phyloP scores from a whole-genome alignment of 2,797 vertebrate species.

The Aeoliscus strigatus region DNA sequence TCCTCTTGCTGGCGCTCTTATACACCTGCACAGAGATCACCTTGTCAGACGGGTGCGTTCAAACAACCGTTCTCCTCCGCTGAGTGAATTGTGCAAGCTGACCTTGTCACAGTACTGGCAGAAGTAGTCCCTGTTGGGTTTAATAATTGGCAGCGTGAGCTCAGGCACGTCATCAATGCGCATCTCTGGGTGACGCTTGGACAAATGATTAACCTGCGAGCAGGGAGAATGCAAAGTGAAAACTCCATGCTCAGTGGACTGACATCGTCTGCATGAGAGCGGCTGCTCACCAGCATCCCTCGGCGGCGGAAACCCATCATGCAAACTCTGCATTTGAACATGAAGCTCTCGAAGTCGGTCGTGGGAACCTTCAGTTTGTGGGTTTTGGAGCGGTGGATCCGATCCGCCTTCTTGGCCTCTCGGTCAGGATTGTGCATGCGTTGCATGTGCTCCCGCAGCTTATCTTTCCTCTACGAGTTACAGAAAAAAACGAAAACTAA shows the following conservation, averaged over 20 bases:
- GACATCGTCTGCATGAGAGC: no score
- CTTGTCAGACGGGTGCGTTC: no score
- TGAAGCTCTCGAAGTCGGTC: constrained; percentile 94
- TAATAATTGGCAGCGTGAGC: constrained; percentile 95
- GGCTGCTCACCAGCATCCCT: constrained; percentile 92
- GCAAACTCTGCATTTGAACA: constrained; percentile 95
- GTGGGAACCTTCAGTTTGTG: constrained; percentile 91
- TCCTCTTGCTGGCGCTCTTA: constrained; percentile 97
- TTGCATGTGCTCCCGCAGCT: constrained; percentile 97
- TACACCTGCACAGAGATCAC: constrained; percentile 87
- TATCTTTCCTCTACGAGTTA: constrained; percentile 87
- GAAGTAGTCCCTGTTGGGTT: constrained; percentile 98
- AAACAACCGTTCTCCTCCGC: no score
- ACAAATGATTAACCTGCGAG: constrained; percentile 95
- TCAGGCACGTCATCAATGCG: constrained; percentile 97
- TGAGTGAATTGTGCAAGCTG: constrained; percentile 1
- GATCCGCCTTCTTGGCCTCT: constrained; percentile 93
- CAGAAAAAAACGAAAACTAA: neutral
- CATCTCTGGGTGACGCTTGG: constrained; percentile 98
- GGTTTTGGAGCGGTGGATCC: constrained; percentile 88
- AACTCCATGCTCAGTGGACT: no score
- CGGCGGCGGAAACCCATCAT: constrained; percentile 99
- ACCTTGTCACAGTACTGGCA: constrained; percentile 99
- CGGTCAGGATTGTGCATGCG: constrained; percentile 98
- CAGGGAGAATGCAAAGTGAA: neutral